phyloP scores from a whole-genome alignment of 2,888 invertebrate species.

The Calliphora vomitoria region DNA sequence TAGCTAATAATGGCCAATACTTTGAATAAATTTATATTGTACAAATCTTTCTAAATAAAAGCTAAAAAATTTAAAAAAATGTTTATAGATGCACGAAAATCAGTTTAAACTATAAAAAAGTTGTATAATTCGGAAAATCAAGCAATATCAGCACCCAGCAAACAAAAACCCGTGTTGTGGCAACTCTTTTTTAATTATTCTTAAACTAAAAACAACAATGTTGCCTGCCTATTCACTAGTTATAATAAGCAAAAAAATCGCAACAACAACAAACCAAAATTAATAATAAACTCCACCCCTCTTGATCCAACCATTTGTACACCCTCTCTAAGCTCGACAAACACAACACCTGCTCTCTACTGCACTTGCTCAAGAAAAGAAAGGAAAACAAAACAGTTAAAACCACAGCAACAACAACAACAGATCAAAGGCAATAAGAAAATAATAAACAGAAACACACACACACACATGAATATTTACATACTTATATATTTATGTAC shows the following conservation, averaged over 20 bases:
- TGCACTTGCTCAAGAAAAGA: conserved; percentile 57
- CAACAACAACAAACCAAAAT: conserved; percentile 19
- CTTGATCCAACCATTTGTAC: conserved; percentile 13
- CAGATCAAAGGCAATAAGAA: conserved; percentile 32
- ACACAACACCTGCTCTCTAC: conserved; percentile 66
- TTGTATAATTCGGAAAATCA: too few species aligned
- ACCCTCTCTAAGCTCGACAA: conserved; percentile 37
- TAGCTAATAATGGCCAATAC: too few species aligned
- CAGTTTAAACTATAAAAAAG: too few species aligned
- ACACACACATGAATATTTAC: neutral
- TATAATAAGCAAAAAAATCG: conserved; percentile 27
- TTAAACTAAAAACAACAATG: conserved; percentile 48
- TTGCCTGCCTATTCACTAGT: conserved; percentile 54
- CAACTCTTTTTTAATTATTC: neutral
- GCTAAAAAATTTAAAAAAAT: too few species aligned
- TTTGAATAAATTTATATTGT: too few species aligned
- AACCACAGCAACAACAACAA: neutral
- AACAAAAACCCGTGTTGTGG: too few species aligned
- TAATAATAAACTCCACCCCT: conserved; percentile 56
- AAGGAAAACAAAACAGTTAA: neutral
- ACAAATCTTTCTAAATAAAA: too few species aligned
- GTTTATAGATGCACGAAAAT: too few species aligned
- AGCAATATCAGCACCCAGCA: too few species aligned
- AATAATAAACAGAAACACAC: neutral
- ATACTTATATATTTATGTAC: neutral